A percentile compares a stretch with the other conserved stretches of the same genome.
Evolutionary conservation across 2,113 vertebrate genomes (phyloP).

Genomic region (Aegotheles bennettii): DNA sequence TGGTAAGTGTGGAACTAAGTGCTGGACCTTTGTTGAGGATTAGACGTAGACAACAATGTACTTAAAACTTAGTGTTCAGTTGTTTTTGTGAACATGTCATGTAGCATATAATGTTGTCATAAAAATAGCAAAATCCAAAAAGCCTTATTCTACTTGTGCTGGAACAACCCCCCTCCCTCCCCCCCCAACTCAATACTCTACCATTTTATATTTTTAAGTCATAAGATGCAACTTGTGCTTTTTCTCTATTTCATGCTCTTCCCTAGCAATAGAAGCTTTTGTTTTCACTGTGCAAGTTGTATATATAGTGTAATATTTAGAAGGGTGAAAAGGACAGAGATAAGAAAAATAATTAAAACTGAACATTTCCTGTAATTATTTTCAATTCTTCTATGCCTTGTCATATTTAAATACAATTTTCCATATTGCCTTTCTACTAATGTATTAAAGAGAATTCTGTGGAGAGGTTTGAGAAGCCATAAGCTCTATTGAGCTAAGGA

Average conservation of each 20-base stretch:
- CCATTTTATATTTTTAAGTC: neutral
- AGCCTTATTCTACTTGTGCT: neutral
- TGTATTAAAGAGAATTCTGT: neutral
- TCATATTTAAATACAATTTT: neutral
- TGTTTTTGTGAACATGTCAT: neutral
- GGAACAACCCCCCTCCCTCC: no score
- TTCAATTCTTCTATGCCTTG: neutral
- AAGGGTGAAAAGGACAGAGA: neutral
- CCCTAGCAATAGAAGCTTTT: neutral
- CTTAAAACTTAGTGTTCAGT: neutral
- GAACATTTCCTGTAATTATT: neutral
- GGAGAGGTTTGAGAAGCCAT: neutral
- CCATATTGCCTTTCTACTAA: neutral
- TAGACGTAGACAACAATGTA: neutral
- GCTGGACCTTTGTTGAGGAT: neutral
- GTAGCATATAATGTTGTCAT: neutral
- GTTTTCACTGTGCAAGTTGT: neutral
- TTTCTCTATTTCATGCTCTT: neutral
- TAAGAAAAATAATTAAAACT: neutral
- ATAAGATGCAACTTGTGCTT: neutral
- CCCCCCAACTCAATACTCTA: neutral
- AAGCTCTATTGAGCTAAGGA: neutral
- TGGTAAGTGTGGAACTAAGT: neutral
- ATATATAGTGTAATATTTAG: neutral
- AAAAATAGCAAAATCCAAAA: neutral